Percentiles rank a stretch among this genome's conserved stretches.
Conservation (phyloP, 35 echinoderm and acorn worm species). For the Nesometra sesokonis region DNA sequence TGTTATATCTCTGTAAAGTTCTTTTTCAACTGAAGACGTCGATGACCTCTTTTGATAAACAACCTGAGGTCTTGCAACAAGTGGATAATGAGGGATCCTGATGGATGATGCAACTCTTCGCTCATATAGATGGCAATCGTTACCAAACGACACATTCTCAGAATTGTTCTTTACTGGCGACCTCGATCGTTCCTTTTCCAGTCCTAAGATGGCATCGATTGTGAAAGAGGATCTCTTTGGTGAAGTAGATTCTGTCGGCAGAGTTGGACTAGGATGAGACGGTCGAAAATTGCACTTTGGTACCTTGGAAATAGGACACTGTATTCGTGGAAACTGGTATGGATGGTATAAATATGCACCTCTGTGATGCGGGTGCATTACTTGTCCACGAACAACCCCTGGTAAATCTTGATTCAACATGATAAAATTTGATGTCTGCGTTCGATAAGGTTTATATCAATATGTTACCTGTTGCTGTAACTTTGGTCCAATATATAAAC, state of each 20-base stretch:
- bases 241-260: not conserved
- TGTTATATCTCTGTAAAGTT: not conserved
- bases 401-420: not conserved
- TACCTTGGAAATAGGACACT: not conserved
- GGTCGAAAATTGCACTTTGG: not conserved
- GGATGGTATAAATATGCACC: not conserved
- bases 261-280: not conserved
- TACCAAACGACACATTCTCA: not conserved
- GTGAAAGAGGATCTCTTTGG: not conserved
- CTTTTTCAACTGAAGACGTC: not conserved
- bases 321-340: not conserved
- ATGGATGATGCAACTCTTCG: not conserved
- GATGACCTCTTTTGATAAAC: not conserved
- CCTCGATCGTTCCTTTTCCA: not conserved
- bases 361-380: not conserved
- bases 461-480: not conserved
- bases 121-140: not conserved
- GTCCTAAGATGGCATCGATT: not conserved
- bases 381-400: not conserved
- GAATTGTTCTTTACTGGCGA: not conserved
- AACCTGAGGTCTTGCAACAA: not conserved
- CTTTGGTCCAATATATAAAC: not conserved
- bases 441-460: not conserved
- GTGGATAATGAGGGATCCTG: not conserved
- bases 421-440: not conserved